These are phyloP conservation scores for Dolomedes plantarius DNA, from an alignment of 2,888 invertebrate genomes.

Conservation along the genomic window DNA sequence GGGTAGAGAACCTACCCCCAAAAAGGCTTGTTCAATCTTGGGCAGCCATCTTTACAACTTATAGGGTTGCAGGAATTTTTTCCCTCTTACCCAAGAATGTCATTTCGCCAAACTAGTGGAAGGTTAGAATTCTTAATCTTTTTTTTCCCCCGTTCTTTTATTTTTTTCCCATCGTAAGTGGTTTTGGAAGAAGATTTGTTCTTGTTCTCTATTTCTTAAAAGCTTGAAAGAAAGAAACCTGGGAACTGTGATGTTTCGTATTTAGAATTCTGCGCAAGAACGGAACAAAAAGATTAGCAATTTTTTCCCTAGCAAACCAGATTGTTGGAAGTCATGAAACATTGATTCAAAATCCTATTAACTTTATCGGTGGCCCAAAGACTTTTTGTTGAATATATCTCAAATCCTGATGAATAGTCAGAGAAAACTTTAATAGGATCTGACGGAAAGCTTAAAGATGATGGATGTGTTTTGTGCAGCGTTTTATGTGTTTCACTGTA, in stretches of 20 bases:
- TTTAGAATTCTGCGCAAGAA: not conserved
- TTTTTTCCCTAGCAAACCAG: too few relatives aligned
- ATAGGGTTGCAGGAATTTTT: constrained; percentile 51
- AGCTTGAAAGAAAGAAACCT: not conserved
- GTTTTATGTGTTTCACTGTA: too few relatives aligned
- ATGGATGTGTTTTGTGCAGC: too few relatives aligned
- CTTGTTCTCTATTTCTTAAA: not conserved
- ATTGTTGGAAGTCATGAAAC: not conserved
- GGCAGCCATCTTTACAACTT: constrained; percentile 55
- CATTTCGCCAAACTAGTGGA: constrained; percentile 35
- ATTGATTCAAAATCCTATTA: not conserved
- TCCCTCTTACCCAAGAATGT: constrained; percentile 16
- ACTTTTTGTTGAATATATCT: too few relatives aligned
- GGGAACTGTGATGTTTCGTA: not conserved
- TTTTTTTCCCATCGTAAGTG: too few relatives aligned
- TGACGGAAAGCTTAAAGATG: too few relatives aligned
- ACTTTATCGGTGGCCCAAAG: not conserved
- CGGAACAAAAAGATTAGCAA: not conserved
- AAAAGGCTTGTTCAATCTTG: constrained; percentile 40
- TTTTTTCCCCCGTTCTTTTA: too few relatives aligned
- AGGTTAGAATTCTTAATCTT: too few relatives aligned
- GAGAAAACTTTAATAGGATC: too few relatives aligned
- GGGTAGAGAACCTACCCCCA: constrained; percentile 4
- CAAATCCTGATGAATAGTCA: too few relatives aligned
- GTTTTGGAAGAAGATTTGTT: too few relatives aligned